Percentiles rank a stretch among this genome's conserved stretches.
phyloP scores from a whole-genome alignment of 2,113 vertebrate genomes.

The zebrafish (Danio rerio) region GRCz12tu NC_133179.1:7679501-7680000 shows the following conservation, averaged over 20 bases:
- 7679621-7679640: constrained; percentile 43
- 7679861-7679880: too few relatives aligned
- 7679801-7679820: constrained; percentile 13
- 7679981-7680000: too few relatives aligned
- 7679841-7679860: constrained; percentile 2
- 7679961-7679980: too few relatives aligned
- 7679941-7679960: too few relatives aligned
- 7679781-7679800: constrained; percentile 43
- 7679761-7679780: constrained; percentile 57
- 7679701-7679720: constrained; percentile 66
- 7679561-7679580: constrained; percentile 33
- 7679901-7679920: too few relatives aligned
- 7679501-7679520: constrained; percentile 14
- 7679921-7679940: too few relatives aligned
- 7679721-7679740: constrained; percentile 66
- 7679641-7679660: constrained; percentile 20
- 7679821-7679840: background rate
- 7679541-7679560: constrained; percentile 28
- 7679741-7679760: constrained; percentile 48
- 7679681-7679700: constrained; percentile 49
- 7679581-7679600: constrained; percentile 39
- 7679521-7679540: constrained; percentile 24
- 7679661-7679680: constrained; percentile 63
- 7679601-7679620: constrained; percentile 45
- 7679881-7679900: too few relatives aligned